Conservation (phyloP, 2,888 invertebrate species). For the Drosophila cracens region DNA sequence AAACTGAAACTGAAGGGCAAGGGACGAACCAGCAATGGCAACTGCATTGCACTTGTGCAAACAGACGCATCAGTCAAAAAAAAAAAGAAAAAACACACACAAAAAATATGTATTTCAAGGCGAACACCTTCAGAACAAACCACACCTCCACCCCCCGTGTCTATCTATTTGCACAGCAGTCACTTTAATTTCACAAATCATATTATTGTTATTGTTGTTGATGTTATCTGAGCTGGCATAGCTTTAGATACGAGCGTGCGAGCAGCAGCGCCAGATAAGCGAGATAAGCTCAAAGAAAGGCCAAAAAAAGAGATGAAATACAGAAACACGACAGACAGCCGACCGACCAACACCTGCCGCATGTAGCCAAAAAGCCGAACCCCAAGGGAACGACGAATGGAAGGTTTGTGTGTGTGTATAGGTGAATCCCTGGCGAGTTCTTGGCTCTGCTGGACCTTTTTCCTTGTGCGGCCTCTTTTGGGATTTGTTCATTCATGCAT, state of each 20-base stretch:
- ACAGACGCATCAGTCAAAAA: conserved; percentile 37
- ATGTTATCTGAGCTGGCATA: conserved; percentile 53
- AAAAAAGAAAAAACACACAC: background rate
- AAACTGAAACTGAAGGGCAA: conserved; percentile 25
- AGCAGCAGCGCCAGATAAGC: conserved; percentile 60
- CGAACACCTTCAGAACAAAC: background rate
- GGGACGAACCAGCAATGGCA: conserved; percentile 7
- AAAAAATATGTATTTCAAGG: conserved; percentile 42
- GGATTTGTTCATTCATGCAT: conserved; percentile 61
- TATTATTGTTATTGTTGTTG: conserved; percentile 24
- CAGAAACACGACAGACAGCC: conserved; percentile 15
- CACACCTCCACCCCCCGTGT: background rate
- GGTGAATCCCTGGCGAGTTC: conserved; percentile 3
- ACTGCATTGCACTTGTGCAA: conserved; percentile 45
- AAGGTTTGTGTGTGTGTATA: background rate
- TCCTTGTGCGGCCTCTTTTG: conserved; percentile 37
- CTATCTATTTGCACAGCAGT: conserved; percentile 53
- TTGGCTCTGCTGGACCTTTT: conserved; percentile 12
- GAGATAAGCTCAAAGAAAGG: conserved; percentile 54
- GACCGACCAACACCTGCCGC: conserved; percentile 35
- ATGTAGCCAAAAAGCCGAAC: conserved; percentile 26
- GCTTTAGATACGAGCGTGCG: conserved; percentile 53
- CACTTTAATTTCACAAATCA: conserved; percentile 37
- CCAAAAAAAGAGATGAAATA: conserved; percentile 3
- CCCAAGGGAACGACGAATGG: conserved; percentile 19